Base-by-base conservation (phyloP, 2,797 vertebrate genomes). In the Poeciliopsis turneri region DNA sequence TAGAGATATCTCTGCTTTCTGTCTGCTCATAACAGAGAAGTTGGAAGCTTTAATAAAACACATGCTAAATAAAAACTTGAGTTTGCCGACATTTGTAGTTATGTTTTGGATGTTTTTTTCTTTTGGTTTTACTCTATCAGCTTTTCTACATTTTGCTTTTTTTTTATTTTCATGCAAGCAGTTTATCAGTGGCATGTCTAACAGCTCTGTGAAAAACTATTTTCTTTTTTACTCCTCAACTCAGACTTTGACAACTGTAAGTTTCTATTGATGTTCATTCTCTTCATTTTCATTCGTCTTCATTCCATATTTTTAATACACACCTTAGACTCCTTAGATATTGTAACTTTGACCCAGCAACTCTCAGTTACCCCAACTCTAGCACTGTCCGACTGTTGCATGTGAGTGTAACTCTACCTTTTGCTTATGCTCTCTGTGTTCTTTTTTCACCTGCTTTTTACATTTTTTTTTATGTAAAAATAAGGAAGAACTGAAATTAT, bases 191-290 rank as follows among this genome's bases (percentile, higher is more conserved):
- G 46, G n/a, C 10, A 5, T 66, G 18, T 79, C 55, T 68, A 69
- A 72, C 5, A 86, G 41, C 75, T 88, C 90, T 85, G 69, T 78
- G 74, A 89, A 91, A 92, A 90, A 94, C 83, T 33, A 20, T 80
- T 78, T 88, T 80, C 72, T 80, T 76, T 87, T 82, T 75, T 28
- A 71, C 78, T 84, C 69, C 86, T 89, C 76, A 83, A 87, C 87
- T 91, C 66, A 87, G 92, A 90, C 90, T 88, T 95, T 93, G 94
- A 83, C 92, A 90, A 88, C 83, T 86, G 90, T 94, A 95, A 92
- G 92, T 95, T 83, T 78, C 72, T 18, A 9, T 43, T 68, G 20
- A 77, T 12, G 53, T 28, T 71, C 36, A 51, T 49, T 16, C 41
- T 59, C 53, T 64, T 72, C 13, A 43, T 72, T 69, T 71, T n/a